phyloP scores from a whole-genome alignment of 2,113 vertebrate species.

The Pogonocichla stellata region DNA sequence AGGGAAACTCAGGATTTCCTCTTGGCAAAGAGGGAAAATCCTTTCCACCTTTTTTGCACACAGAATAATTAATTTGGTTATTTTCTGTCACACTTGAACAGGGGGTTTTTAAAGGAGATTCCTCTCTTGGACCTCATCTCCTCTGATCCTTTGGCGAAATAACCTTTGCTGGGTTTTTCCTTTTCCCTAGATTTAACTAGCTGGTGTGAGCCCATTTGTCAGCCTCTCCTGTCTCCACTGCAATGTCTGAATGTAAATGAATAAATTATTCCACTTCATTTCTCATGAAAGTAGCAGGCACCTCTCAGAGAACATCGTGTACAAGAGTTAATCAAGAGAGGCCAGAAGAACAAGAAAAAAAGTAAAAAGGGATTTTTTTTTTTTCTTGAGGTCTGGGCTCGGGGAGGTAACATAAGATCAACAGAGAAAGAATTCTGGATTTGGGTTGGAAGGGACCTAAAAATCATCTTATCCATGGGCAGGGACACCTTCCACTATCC shows the following conservation, averaged over 20 bases:
- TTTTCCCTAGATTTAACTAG: neutral
- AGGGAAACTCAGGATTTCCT: neutral
- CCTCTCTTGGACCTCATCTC: neutral
- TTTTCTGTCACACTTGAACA: neutral
- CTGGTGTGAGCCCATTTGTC: neutral
- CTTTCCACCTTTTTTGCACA: neutral
- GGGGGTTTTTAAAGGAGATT: neutral
- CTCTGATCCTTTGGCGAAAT: neutral
- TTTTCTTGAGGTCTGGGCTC: neutral
- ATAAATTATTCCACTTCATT: constrained; percentile 40
- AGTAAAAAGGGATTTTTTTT: neutral
- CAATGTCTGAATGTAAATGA: neutral
- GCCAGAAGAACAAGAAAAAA: neutral
- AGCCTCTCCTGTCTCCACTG: neutral
- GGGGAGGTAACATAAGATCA: neutral
- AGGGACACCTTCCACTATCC: rapidly evolving
- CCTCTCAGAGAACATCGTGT: neutral
- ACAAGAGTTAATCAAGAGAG: neutral
- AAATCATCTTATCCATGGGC: neutral
- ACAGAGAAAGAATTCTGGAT: neutral
- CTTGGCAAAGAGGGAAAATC: neutral
- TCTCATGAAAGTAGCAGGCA: neutral
- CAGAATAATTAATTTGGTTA: neutral
- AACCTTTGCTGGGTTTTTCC: neutral
- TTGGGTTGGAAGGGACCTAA: neutral